Evolutionary conservation across 2,113 vertebrate species (phyloP).

Genomic region (Ovis canadensis): DNA sequence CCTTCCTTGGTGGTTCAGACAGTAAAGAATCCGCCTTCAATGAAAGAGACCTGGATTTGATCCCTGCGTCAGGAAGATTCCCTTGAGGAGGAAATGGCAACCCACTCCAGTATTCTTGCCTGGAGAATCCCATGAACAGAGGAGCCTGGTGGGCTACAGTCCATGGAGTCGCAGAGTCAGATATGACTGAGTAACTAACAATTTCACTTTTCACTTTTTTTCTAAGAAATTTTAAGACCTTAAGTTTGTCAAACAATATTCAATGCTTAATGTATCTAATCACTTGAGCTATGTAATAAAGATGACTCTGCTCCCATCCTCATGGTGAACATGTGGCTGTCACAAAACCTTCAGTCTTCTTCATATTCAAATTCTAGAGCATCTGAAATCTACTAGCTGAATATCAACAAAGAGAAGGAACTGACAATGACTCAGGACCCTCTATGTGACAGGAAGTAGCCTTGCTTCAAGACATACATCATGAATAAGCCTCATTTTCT

Average conservation of each 20-base stretch:
- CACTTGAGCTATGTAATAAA: not conserved
- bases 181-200: not conserved
- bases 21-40: not conserved
- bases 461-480: not conserved
- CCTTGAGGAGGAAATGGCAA: not conserved
- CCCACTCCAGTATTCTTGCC: not conserved
- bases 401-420: not conserved
- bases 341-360: rapidly evolving
- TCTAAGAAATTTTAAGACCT: not conserved
- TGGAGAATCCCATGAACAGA: not conserved
- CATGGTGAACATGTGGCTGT: not conserved
- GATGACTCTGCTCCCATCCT: not conserved
- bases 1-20: not conserved
- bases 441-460: not conserved
- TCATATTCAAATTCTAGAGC: not conserved
- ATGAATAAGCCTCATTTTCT: not conserved
- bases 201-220: not conserved
- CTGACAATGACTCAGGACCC: not conserved
- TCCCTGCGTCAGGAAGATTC: not conserved
- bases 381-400: not conserved
- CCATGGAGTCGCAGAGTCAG: not conserved
- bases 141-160: not conserved
- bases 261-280: not conserved
- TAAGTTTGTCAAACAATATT: not conserved
- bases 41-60: not conserved